These are phyloP conservation scores for Choloepus didactylus DNA, from an alignment of 2,797 vertebrate genomes.

Conservation along the genomic window DNA sequence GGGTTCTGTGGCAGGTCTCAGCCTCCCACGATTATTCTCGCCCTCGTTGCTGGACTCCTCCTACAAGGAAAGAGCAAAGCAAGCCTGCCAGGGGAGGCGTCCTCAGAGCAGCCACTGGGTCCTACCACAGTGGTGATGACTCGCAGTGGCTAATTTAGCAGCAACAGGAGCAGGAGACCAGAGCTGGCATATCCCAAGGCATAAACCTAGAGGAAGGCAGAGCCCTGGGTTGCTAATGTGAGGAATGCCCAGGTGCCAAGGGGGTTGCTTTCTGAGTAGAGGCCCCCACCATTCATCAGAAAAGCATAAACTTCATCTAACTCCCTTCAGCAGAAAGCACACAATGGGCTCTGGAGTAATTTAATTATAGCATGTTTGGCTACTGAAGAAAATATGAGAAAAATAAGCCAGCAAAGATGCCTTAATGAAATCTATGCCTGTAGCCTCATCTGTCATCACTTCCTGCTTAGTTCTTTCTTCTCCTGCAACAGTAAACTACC, in stretches of 20 bases:
- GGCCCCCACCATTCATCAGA: background rate
- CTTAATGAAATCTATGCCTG: background rate
- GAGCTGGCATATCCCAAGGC: background rate
- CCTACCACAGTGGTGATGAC: accelerated
- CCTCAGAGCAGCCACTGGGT: accelerated
- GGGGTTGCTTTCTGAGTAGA: background rate
- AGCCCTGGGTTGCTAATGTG: too few species aligned
- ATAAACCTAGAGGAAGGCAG: background rate
- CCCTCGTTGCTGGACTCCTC: background rate
- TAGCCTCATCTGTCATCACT: background rate
- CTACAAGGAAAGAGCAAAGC: background rate
- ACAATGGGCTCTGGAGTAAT: too few species aligned
- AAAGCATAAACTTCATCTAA: accelerated
- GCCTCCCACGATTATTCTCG: background rate
- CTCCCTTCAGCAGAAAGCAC: background rate
- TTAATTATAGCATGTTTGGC: background rate
- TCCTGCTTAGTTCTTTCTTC: background rate
- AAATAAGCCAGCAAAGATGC: background rate
- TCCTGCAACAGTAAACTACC: background rate
- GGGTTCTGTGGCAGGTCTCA: background rate
- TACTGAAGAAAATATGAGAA: background rate
- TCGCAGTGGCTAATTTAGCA: background rate
- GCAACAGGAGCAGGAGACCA: background rate
- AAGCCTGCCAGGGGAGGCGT: background rate
- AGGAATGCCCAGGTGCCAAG: background rate